Evolutionary conservation across 2,113 vertebrate species (phyloP).

Genomic region (Pollimyrus isidori): DNA sequence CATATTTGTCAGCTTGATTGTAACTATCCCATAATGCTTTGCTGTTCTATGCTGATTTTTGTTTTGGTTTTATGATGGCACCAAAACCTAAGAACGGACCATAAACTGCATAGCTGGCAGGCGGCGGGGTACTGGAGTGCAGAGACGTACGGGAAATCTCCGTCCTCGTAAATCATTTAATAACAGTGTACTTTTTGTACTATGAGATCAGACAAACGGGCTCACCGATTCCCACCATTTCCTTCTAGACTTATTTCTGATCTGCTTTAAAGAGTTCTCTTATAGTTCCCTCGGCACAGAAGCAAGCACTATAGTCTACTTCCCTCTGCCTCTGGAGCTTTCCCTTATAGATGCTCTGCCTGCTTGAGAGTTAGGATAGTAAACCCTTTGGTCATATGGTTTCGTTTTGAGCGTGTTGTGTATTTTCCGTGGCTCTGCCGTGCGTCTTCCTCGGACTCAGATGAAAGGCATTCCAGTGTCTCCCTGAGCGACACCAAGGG

Average conservation of each 20-base stretch:
- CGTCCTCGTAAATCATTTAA: neutral
- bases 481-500: neutral
- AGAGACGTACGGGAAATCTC: neutral
- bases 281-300: neutral
- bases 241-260: neutral
- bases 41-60: neutral
- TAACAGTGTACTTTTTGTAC: neutral
- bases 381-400: slow-evolving; percentile 2
- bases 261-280: neutral
- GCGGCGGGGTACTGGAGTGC: neutral
- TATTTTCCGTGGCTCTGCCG: neutral
- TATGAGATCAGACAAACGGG: neutral
- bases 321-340: neutral
- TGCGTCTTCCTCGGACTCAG: neutral
- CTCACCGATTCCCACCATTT: neutral
- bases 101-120: neutral
- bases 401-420: neutral
- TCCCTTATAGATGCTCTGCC: neutral
- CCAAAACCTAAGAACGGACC: neutral
- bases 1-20: neutral
- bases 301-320: neutral
- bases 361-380: neutral
- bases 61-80: neutral
- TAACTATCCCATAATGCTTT: neutral
- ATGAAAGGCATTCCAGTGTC: neutral